Base-by-base conservation (phyloP, 2,113 vertebrate genomes). In the Romanogobio albipinnatus region DNA sequence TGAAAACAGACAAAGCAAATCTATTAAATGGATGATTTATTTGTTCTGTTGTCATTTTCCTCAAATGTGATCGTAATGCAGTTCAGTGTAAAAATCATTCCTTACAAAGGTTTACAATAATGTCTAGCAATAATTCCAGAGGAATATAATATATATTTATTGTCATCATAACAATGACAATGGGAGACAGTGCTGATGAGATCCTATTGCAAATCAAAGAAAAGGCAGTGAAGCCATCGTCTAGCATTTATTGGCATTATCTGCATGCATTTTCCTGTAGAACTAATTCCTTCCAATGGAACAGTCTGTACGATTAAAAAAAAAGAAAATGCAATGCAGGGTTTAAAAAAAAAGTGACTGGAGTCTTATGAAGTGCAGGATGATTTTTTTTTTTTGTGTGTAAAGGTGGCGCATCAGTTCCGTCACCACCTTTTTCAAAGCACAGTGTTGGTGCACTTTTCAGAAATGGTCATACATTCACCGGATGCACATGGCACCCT, bases 21-120 rank as follows among this genome's bases (percentile, higher is more conserved):
- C 86, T 86, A 90, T 91, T 89, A 92, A 93, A 93, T 61, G 49
- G 45, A 73, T 49, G 70, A 77, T 92, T 93, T 91, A 90, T 90
- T 93, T 78, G 86, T 85, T 86, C 88, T 83, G 47, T 91, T 61
- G 71, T 82, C 86, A 89, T 91, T 85, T 86, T 85, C 87, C 90
- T 93, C 90, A 91, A 92, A 92, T 90, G 92, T 94, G 92, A 92
- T 92, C 89, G 90, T 91, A 91, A 91, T 93, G 92, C 92, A 91
- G 94, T 90, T 93, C 82, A 90, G 93, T 94, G 94, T 95, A 95
- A 94, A 95, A 95, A 94, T 92, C 93, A 93, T 94, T 95, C 94
- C 94, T 95, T 95, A 95, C 94, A 95, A 95, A 95, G 94, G 94
- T 94, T 95, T 95, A 95, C 94, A 93, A 86, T 94, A 92, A 93